A percentile compares a stretch with the other conserved stretches of the same genome.
phyloP scores from a whole-genome alignment of 2,888 invertebrate species.

The Allolobophora icterica region DNA sequence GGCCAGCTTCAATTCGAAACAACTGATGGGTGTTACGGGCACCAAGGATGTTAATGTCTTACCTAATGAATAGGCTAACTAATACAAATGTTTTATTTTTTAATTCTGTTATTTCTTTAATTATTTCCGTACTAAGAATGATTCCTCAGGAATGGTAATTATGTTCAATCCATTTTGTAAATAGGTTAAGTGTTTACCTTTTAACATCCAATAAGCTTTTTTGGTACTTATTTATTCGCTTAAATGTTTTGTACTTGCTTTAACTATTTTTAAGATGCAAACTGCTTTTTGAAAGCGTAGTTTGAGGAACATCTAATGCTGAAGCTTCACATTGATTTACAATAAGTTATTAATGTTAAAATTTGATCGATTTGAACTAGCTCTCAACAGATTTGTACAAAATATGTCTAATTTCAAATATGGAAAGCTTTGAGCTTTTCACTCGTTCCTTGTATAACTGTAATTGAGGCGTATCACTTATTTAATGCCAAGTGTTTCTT shows the following conservation, averaged over 20 bases:
- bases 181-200: background rate
- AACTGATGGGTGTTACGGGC: slow-evolving; percentile 88
- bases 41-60: slow-evolving; percentile 39
- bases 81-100: background rate
- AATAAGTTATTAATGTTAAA: background rate
- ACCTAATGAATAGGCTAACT: background rate
- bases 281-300: background rate
- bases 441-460: background rate
- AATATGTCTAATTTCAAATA: background rate
- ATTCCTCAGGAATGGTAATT: background rate
- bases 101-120: background rate
- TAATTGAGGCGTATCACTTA: background rate
- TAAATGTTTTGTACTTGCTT: background rate
- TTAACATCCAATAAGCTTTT: too few relatives aligned
- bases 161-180: background rate
- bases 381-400: background rate
- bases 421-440: background rate
- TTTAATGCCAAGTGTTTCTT: background rate
- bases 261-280: background rate
- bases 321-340: background rate
- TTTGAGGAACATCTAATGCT: background rate
- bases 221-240: background rate
- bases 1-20: slow-evolving; percentile 85
- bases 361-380: background rate
- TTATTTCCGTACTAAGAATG: background rate